Base-by-base conservation (phyloP, 2,888 invertebrate genomes). In the Artemia sinica region DNA sequence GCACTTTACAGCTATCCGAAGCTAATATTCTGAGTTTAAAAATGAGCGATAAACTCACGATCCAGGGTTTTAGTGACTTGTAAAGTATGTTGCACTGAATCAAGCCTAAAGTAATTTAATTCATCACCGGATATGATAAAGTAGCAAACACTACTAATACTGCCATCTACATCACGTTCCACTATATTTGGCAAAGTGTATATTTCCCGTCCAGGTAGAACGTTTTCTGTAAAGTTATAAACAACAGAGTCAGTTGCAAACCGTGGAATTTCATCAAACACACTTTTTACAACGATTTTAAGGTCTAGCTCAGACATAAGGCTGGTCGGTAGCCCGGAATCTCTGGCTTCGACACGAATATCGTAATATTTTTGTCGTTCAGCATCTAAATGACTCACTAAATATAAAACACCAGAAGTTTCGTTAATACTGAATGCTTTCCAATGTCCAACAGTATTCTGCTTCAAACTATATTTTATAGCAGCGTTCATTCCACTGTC, bases 401-500 rank as follows among this genome's bases (percentile, higher is more conserved):
- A 83, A 41, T 86, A 84, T 71, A 95, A 81, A 13, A 85, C 82
- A 0, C 94, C 95, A 10, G 85, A 85, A 48, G 84, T 84, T 8
- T 87, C 84, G 77, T 93, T 86, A 71, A 95, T 84, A 69, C 84
- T 80, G 79, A 95, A 95, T 49, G 86, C 84, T 73, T 86, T 84
- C 84, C 87, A 89, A 74, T 90, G 88, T 3, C 88, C 88, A 71
- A 84, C 83, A 14, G 87, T 84, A 79, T 91, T 90, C n/a, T 85
- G 84, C 73, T 87, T 84, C 67, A 92, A 78, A 10, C 89, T 82
- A 79, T 91, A 95, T 28, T 88, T 82, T 9, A 95, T 88, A n/a
- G 89, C 85, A 0, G 92, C 93, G 79, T 95, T 95, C 13, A 84
- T 82, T 0, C 94, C 95, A 67, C 87, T 85, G 76, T 95, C 95